Conservation (phyloP, 2,797 vertebrate genomes). For the Phataginus tetradactyla region DNA sequence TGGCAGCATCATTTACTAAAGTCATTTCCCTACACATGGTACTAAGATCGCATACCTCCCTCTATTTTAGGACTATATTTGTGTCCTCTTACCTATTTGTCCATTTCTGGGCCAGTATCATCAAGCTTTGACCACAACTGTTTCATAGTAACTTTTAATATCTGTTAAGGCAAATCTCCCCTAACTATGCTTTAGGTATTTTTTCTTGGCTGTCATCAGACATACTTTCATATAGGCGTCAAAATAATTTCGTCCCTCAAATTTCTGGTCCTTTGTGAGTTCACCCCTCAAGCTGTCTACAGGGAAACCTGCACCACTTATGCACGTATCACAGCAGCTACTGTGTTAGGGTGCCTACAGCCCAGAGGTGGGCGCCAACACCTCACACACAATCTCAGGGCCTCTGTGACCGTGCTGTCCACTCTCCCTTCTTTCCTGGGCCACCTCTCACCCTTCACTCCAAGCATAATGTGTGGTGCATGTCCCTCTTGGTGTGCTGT, state of each 20-base stretch:
- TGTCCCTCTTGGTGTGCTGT: not conserved
- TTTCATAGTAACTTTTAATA: not conserved
- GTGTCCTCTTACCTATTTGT: not conserved
- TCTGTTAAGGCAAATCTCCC: not conserved
- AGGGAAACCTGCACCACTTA: not conserved
- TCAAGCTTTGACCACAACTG: not conserved
- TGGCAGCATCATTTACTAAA: not conserved
- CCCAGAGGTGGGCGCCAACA: not conserved
- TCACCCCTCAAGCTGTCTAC: not conserved
- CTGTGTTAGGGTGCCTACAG: rapidly evolving
- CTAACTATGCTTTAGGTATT: not conserved
- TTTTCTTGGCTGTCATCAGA: not conserved
- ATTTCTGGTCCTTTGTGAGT: not conserved
- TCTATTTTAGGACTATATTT: not conserved
- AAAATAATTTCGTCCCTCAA: not conserved
- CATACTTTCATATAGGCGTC: not conserved
- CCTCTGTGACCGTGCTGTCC: not conserved
- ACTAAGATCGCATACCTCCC: not conserved
- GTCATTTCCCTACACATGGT: not conserved
- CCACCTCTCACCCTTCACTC: no score
- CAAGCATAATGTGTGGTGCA: rapidly evolving
- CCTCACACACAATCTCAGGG: rapidly evolving
- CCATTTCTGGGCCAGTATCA: not conserved
- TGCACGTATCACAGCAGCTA: not conserved
- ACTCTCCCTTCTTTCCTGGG: not conserved